Percentiles rank a stretch among this genome's conserved stretches.
Conservation (phyloP, 2,797 vertebrate genomes). For the Darevskia nairensis region DNA sequence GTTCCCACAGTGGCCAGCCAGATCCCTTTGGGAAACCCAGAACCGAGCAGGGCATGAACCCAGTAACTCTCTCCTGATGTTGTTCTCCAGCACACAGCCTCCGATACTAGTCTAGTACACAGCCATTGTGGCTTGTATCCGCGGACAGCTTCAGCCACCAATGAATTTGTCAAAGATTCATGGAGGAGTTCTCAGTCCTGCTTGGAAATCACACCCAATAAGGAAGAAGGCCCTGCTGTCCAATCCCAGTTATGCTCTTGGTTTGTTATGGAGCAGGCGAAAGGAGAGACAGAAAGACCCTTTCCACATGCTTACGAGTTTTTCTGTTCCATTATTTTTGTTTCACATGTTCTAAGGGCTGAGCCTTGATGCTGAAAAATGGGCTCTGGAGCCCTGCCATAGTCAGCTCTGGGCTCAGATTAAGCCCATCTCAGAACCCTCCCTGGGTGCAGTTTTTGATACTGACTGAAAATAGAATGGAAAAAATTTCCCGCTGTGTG, state of each 20-base stretch:
- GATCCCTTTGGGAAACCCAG: no score
- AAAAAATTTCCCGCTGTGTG: background rate
- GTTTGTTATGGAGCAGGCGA: background rate
- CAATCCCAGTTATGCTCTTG: background rate
- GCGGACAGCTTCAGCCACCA: no score
- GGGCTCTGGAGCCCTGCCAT: background rate
- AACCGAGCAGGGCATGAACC: no score
- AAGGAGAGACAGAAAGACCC: background rate
- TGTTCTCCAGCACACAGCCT: no score
- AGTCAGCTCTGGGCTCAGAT: background rate
- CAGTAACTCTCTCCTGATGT: no score
- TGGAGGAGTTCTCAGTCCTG: background rate
- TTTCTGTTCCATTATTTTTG: background rate
- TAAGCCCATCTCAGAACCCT: background rate
- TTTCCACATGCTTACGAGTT: background rate
- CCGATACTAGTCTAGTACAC: no score
- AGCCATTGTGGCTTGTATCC: no score
- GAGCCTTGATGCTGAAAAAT: background rate
- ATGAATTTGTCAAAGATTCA: no score
- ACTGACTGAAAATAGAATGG: constrained; percentile 6
- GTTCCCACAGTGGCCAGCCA: background rate
- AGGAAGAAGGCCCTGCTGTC: background rate
- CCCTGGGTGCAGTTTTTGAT: background rate
- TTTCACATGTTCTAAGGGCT: background rate
- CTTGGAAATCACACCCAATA: background rate